Evolutionary conservation across 2,113 vertebrate species (phyloP), one percentile per base, ranked within the genome.

Genomic region (Plestiodon gilberti): DNA sequence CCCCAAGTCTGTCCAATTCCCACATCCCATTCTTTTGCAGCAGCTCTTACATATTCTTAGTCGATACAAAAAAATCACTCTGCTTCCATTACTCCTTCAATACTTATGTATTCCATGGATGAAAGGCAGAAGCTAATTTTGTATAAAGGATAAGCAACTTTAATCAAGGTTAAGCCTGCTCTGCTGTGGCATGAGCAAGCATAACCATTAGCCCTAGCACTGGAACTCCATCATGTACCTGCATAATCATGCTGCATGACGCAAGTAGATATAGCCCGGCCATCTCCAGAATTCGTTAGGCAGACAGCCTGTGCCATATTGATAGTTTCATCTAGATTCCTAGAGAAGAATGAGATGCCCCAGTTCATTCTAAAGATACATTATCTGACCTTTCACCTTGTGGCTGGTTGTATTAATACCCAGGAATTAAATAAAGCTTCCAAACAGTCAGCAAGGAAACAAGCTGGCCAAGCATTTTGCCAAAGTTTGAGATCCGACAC

Each of bases 41-140:
- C 67, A 92, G 92, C 87, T 90, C 84, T 89, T 73, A 83, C 70
- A 90, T 94, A 93, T 80, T 92, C 82, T 87, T 82, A 89, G 93
- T 81, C 91, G 88, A 88, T 85, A 93, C 90, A 95, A 90, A 80
- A 85, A 59, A 88, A 70, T 62, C 69, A 71, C 73, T 57, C 90
- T 91, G 91, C 90, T 77, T 91, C 76, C 84, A 89, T 82, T 90
- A 92, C 84, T 89, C 84, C 91, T 13, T 78, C 64, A 86, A 88
- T 91, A 86, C 89, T 93, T 79, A 85, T 59, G 83, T 84, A 88
- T 88, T 89, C 62, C 20, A 3, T 77, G 78, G 89, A 73, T 78
- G 89, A 92, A 90, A 82, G 62, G 84, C 87, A 93, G 86, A 91
- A 93, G 87, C 81, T 92, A 81, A 93, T 89, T 61, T 76, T 91